phyloP scores from a whole-genome alignment of 2,888 invertebrate species.

The Campoplex nolae region DNA sequence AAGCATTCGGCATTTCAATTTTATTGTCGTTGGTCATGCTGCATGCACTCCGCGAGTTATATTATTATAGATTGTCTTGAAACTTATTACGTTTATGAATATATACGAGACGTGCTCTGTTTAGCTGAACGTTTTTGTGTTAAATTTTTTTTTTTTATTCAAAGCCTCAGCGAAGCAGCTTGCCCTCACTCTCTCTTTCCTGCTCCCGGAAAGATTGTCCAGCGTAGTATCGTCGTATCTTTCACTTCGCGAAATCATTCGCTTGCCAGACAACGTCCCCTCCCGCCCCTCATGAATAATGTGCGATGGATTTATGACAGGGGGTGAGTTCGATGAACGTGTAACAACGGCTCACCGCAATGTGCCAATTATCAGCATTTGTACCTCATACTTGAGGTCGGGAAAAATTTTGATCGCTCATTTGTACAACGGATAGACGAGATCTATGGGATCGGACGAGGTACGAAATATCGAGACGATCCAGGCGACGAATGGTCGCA shows the following conservation, averaged over 20 bases:
- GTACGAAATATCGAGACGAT: slow-evolving; percentile 78
- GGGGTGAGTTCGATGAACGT: slow-evolving; percentile 50
- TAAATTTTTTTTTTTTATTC: slow-evolving; percentile 46
- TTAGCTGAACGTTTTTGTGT: slow-evolving; percentile 39
- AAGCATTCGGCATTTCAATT: slow-evolving; percentile 24
- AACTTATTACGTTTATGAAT: slow-evolving; percentile 42
- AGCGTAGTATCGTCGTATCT: slow-evolving; percentile 45
- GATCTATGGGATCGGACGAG: slow-evolving; percentile 59
- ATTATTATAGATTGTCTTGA: slow-evolving; percentile 60
- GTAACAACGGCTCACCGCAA: slow-evolving; percentile 25
- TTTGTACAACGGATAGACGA: slow-evolving; percentile 67
- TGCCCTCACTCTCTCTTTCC: slow-evolving; percentile 56
- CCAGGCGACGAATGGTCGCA: slow-evolving; percentile 78
- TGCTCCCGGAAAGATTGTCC: slow-evolving; percentile 26
- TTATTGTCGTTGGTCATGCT: slow-evolving; percentile 57
- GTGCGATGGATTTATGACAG: slow-evolving; percentile 41
- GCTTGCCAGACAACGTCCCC: background rate
- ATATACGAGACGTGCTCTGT: slow-evolving; percentile 27
- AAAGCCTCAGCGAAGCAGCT: slow-evolving; percentile 65
- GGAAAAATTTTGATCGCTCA: slow-evolving; percentile 9
- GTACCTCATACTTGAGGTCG: background rate
- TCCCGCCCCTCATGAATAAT: slow-evolving; percentile 12
- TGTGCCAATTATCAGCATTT: slow-evolving; percentile 41
- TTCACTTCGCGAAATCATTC: slow-evolving; percentile 67
- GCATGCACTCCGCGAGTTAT: slow-evolving; percentile 67